Evolutionary conservation across 2,113 vertebrate species (phyloP).

Genomic region (Casuarius casuarius): DNA sequence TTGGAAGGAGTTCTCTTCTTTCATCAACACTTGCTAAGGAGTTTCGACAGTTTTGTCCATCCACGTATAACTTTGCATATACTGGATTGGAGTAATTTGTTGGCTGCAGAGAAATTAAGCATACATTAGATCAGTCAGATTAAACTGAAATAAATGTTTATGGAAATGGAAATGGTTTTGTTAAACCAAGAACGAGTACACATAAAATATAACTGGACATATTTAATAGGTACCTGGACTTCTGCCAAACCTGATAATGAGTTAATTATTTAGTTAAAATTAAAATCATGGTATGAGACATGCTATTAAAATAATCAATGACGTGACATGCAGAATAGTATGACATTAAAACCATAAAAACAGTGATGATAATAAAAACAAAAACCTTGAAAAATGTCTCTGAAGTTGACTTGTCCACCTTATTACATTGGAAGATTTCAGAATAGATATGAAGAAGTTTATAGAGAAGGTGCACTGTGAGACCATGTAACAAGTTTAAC

Average conservation of each 20-base stretch:
- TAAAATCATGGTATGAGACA: constrained; percentile 35
- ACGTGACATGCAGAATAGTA: constrained; percentile 50
- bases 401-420: constrained; percentile 53
- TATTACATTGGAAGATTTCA: constrained; percentile 41
- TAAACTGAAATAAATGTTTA: neutral
- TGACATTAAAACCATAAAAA: constrained; percentile 22
- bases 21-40: constrained; percentile 96
- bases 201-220: constrained; percentile 14
- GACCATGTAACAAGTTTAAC: constrained; percentile 63
- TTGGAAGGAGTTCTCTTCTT: constrained; percentile 99
- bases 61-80: constrained; percentile 96
- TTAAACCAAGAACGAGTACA: constrained; percentile 24
- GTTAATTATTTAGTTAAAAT: constrained; percentile 52
- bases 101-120: constrained; percentile 79
- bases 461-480: constrained; percentile 64
- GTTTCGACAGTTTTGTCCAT: constrained; percentile 96
- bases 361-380: neutral
- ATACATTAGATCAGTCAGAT: neutral
- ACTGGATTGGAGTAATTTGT: constrained; percentile 99
- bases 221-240: constrained; percentile 35
- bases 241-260: constrained; percentile 42
- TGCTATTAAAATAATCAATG: constrained; percentile 55
- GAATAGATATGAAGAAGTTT: constrained; percentile 51
- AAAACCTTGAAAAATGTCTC: constrained; percentile 46
- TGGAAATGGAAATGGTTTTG: constrained; percentile 40